phyloP scores from a whole-genome alignment of 1,140 invertebrate species.

The Galleria mellonella region DNA sequence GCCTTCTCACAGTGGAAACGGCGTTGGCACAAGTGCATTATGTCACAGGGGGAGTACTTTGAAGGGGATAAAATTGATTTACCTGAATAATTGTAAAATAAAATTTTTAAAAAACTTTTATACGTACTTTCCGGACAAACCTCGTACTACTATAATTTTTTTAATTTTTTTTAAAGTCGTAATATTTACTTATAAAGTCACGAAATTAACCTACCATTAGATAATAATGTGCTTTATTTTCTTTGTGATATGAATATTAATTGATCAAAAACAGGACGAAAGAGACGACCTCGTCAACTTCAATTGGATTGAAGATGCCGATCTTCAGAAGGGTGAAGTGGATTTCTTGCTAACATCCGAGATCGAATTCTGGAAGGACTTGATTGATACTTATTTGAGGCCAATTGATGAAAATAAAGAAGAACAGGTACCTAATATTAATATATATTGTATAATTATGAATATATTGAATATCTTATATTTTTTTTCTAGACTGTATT shows the following conservation, averaged over 20 bases:
- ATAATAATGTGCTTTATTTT: not conserved
- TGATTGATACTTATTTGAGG: slow-evolving; percentile 93
- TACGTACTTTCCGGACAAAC: no score
- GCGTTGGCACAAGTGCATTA: no score
- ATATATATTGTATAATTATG: not conserved
- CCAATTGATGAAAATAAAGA: slow-evolving; percentile 96
- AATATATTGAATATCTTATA: not conserved
- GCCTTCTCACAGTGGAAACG: no score
- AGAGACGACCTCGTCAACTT: slow-evolving; percentile 91
- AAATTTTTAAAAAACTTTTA: not conserved
- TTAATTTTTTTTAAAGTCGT: no score
- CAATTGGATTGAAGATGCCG: slow-evolving; percentile 95
- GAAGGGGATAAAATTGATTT: no score
- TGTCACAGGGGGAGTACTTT: no score
- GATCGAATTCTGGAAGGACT: slow-evolving; percentile 94
- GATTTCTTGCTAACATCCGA: slow-evolving; percentile 89
- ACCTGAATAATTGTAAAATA: no score
- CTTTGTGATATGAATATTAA: no score
- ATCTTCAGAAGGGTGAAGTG: slow-evolving; percentile 91
- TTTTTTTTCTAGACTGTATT: not conserved
- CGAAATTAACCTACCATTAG: no score
- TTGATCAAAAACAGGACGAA: no score
- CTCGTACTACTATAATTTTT: no score
- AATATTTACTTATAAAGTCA: no score
- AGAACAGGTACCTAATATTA: slow-evolving; percentile 79